These are phyloP conservation scores for Phasia obesa DNA, from an alignment of 2,888 invertebrate genomes.

Conservation along the genomic window DNA sequence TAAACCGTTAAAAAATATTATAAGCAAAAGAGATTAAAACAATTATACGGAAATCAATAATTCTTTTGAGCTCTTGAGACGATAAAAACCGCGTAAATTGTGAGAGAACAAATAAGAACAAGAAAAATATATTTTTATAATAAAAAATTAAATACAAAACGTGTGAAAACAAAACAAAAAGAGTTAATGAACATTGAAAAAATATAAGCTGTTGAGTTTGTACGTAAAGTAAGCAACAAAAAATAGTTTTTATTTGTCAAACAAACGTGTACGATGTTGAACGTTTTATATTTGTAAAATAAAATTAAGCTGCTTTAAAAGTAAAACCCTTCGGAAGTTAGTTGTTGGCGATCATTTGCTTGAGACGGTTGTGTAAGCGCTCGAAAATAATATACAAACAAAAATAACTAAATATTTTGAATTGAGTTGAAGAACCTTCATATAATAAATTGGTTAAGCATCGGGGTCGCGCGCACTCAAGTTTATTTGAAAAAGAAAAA, in stretches of 20 bases:
- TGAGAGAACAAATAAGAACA: slow-evolving; percentile 29
- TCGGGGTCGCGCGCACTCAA: slow-evolving; percentile 48
- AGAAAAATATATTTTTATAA: background rate
- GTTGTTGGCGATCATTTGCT: slow-evolving; percentile 81
- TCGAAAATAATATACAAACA: slow-evolving; percentile 48
- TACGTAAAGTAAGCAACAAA: slow-evolving; percentile 6
- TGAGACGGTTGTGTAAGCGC: slow-evolving; percentile 78
- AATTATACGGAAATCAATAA: slow-evolving; percentile 48
- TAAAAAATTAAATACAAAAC: slow-evolving; percentile 1
- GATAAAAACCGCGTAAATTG: slow-evolving; percentile 1
- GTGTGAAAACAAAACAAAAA: slow-evolving; percentile 17
- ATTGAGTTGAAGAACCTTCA: slow-evolving; percentile 59
- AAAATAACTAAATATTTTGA: slow-evolving; percentile 33
- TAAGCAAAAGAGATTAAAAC: slow-evolving; percentile 29
- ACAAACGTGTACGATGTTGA: slow-evolving; percentile 14
- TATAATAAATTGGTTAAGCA: slow-evolving; percentile 27
- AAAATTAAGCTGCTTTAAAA: slow-evolving; percentile 78
- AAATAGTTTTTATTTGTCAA: slow-evolving; percentile 27
- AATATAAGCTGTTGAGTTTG: background rate
- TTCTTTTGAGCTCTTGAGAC: slow-evolving; percentile 20
- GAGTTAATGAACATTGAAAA: slow-evolving; percentile 29
- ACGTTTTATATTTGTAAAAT: slow-evolving; percentile 13
- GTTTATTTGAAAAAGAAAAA: slow-evolving; percentile 8
- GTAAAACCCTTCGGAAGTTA: slow-evolving; percentile 79
- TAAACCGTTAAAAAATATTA: slow-evolving; percentile 32